phyloP scores from a whole-genome alignment of 2,113 vertebrate species.

The Chaetodon auriga region DNA sequence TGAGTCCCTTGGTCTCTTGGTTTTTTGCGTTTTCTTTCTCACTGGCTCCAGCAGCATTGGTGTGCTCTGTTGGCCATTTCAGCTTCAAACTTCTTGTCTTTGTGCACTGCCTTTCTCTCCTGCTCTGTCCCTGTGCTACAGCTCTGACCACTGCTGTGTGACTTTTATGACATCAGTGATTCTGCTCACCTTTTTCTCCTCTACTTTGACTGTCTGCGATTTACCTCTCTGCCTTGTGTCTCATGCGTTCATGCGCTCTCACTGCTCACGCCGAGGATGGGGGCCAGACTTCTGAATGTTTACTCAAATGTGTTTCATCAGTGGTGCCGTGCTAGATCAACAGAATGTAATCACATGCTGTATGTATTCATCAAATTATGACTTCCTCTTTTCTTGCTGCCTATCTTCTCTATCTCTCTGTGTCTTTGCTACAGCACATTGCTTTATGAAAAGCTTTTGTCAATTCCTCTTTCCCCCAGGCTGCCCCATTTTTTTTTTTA shows the following conservation, averaged over 20 bases:
- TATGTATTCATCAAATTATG: slow-evolving; percentile 66
- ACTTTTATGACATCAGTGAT: slow-evolving; percentile 75
- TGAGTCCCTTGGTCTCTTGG: slow-evolving; percentile 50
- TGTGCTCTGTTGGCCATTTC: slow-evolving; percentile 75
- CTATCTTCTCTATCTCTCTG: slow-evolving; percentile 51
- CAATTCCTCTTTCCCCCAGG: slow-evolving; percentile 61
- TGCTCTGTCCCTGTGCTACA: slow-evolving; percentile 65
- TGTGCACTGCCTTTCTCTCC: slow-evolving; percentile 66
- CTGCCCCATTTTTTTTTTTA: slow-evolving; percentile 31
- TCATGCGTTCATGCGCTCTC: slow-evolving; percentile 59
- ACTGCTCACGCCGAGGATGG: slow-evolving; percentile 56
- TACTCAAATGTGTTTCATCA: slow-evolving; percentile 62
- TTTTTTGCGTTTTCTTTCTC: slow-evolving; percentile 69
- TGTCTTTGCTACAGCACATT: slow-evolving; percentile 61
- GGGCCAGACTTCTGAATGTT: slow-evolving; percentile 65
- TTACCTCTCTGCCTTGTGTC: slow-evolving; percentile 69
- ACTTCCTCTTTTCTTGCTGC: slow-evolving; percentile 62
- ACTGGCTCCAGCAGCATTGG: slow-evolving; percentile 73
- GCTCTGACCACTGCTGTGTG: slow-evolving; percentile 70
- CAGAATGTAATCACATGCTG: slow-evolving; percentile 67
- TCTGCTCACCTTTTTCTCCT: slow-evolving; percentile 70
- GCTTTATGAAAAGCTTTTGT: slow-evolving; percentile 67
- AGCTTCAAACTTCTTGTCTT: slow-evolving; percentile 63
- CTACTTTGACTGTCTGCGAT: slow-evolving; percentile 64
- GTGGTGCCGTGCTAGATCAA: slow-evolving; percentile 64